Percentiles rank a stretch among this genome's conserved stretches.
Evolutionary conservation across 2,888 invertebrate species (phyloP).

Genomic region (Orthosia incerta): DNA sequence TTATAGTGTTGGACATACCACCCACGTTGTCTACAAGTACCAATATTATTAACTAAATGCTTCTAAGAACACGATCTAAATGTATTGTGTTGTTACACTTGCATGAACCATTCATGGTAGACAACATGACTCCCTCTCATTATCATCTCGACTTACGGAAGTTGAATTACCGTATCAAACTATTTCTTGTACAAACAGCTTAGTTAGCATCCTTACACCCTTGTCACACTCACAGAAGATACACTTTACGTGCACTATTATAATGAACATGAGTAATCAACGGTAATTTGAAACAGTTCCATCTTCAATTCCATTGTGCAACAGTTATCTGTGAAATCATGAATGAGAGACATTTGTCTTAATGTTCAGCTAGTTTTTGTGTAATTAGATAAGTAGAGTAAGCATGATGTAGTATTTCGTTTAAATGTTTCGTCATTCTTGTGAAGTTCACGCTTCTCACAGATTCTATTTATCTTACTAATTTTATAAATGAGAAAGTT

Average conservation of each 20-base stretch:
- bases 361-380: slow-evolving; percentile 52
- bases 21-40: background rate
- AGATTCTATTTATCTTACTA: background rate
- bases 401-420: slow-evolving; percentile 44
- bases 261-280: slow-evolving; percentile 20
- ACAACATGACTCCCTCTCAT: slow-evolving; percentile 78
- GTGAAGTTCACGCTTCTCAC: slow-evolving; percentile 19
- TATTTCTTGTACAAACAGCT: slow-evolving; percentile 82
- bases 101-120: slow-evolving; percentile 65
- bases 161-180: slow-evolving; percentile 84
- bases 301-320: slow-evolving; percentile 68
- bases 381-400: slow-evolving; percentile 58
- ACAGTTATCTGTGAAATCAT: slow-evolving; percentile 73
- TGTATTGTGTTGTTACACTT: slow-evolving; percentile 18
- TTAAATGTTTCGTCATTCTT: slow-evolving; percentile 39
- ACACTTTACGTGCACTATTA: slow-evolving; percentile 34
- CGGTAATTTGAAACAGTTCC: slow-evolving; percentile 67
- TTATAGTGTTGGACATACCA: background rate
- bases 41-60: background rate
- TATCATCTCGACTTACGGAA: slow-evolving; percentile 82
- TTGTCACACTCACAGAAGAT: slow-evolving; percentile 70
- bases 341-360: slow-evolving; percentile 76
- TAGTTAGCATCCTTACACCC: slow-evolving; percentile 68
- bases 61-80: slow-evolving; percentile 15
- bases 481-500: background rate